Conservation (phyloP, 2,888 invertebrate species). For the Pristionchus japonicus region DNA sequence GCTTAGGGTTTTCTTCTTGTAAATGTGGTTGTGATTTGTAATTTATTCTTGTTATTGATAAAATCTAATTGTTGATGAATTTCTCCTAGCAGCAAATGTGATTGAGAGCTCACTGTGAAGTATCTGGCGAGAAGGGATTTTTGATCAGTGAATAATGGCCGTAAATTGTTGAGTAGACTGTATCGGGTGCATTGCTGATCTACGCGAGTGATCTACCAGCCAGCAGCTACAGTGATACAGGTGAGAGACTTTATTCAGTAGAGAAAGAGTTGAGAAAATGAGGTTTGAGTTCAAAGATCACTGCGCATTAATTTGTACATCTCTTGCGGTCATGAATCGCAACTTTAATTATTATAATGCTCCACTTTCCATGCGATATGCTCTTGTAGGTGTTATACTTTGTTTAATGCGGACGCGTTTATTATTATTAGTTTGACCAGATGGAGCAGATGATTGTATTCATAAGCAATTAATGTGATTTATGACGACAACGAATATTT, state of each 20-base stretch:
- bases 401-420: too few relatives aligned
- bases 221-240: neutral
- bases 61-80: neutral
- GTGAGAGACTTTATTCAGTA: neutral
- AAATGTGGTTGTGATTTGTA: neutral
- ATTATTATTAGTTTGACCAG: too few relatives aligned
- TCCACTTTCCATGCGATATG: too few relatives aligned
- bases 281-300: too few relatives aligned
- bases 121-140: neutral
- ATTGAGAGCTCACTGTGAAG: slow-evolving; percentile 10
- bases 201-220: slow-evolving; percentile 1
- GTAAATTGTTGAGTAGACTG: neutral
- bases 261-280: too few relatives aligned
- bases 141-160: neutral
- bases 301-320: too few relatives aligned
- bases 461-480: too few relatives aligned
- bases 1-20: neutral
- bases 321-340: neutral
- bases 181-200: neutral
- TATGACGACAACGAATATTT: too few relatives aligned
- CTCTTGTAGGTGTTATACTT: too few relatives aligned
- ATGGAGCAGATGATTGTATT: too few relatives aligned
- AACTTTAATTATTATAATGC: neutral
- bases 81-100: neutral
- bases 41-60: slow-evolving; percentile 27